These are phyloP conservation scores for Thunnus albacares DNA, from an alignment of 2,797 vertebrate species.

Conservation along the genomic window DNA sequence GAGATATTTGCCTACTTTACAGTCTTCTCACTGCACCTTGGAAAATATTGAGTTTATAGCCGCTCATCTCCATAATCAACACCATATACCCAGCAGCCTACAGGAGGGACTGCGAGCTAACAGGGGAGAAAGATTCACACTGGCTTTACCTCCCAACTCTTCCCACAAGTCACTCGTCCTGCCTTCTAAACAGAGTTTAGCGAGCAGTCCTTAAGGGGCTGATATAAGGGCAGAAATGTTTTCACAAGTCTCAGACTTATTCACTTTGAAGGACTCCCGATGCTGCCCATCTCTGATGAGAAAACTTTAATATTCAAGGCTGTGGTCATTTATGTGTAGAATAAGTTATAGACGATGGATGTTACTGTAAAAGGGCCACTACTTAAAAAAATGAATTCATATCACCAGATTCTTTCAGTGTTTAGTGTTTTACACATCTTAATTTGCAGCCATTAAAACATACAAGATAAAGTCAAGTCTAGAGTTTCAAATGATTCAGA, in stretches of 20 bases:
- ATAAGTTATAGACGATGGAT: slow-evolving; percentile 14
- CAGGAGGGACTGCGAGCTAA: slow-evolving; percentile 64
- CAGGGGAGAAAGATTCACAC: slow-evolving; percentile 71
- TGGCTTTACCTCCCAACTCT: slow-evolving; percentile 65
- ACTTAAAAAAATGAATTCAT: too few species aligned
- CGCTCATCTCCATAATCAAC: slow-evolving; percentile 88
- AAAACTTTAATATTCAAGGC: slow-evolving; percentile 41
- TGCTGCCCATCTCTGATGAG: slow-evolving; percentile 55
- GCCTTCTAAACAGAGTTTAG: slow-evolving; percentile 62
- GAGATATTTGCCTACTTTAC: slow-evolving; percentile 76
- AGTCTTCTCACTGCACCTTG: slow-evolving; percentile 74
- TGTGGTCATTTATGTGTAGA: slow-evolving; percentile 34
- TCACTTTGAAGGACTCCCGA: slow-evolving; percentile 48
- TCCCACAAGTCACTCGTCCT: slow-evolving; percentile 59
- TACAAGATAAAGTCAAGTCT: neutral
- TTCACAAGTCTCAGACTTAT: slow-evolving; percentile 39
- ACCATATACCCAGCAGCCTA: slow-evolving; percentile 67
- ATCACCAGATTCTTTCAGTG: neutral
- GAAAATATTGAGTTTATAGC: slow-evolving; percentile 84
- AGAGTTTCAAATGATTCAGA: neutral
- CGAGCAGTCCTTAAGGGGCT: slow-evolving; percentile 47
- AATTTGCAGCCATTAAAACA: slow-evolving; percentile 6
- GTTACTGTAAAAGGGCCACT: neutral
- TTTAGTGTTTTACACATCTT: neutral
- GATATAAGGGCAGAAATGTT: slow-evolving; percentile 42